Percentiles rank a stretch among this genome's conserved stretches.
phyloP scores from a whole-genome alignment of 2,797 vertebrate species.

The Synaphobranchus kaupii region DNA sequence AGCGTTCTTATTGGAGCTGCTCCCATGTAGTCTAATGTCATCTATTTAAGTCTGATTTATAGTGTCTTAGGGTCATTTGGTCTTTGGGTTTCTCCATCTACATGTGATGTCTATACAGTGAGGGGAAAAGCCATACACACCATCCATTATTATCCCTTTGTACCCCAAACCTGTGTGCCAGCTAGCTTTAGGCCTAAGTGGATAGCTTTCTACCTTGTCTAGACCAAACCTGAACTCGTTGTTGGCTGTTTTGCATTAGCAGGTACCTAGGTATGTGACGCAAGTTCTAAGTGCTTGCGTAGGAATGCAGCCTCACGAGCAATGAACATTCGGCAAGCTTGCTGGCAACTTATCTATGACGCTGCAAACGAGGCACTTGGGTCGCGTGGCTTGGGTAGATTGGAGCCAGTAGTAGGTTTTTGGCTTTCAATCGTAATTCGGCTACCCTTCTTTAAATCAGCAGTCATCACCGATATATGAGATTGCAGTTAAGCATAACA shows the following conservation, averaged over 20 bases:
- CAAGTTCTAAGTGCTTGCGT: not conserved
- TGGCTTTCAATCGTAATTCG: not conserved
- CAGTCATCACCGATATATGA: not conserved
- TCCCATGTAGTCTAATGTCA: too few species aligned
- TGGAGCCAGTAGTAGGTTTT: not conserved
- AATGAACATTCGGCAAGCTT: not conserved
- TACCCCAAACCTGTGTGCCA: not conserved
- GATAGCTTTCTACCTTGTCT: not conserved
- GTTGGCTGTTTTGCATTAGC: not conserved
- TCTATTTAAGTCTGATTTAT: too few species aligned
- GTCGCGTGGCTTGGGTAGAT: not conserved
- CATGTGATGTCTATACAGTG: too few species aligned
- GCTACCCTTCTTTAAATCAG: not conserved
- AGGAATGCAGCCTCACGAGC: not conserved
- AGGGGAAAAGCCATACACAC: not conserved
- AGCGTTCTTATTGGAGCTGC: too few species aligned
- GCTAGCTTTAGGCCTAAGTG: not conserved
- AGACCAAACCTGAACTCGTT: not conserved
- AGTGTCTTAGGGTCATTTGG: too few species aligned
- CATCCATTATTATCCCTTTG: not conserved
- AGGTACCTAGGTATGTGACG: not conserved
- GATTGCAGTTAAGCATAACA: not conserved
- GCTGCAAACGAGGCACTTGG: not conserved
- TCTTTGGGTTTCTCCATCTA: too few species aligned
- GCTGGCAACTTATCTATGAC: not conserved